Base-by-base conservation (phyloP, 2,113 vertebrate genomes). In the Rhodinocichla rosea region DNA sequence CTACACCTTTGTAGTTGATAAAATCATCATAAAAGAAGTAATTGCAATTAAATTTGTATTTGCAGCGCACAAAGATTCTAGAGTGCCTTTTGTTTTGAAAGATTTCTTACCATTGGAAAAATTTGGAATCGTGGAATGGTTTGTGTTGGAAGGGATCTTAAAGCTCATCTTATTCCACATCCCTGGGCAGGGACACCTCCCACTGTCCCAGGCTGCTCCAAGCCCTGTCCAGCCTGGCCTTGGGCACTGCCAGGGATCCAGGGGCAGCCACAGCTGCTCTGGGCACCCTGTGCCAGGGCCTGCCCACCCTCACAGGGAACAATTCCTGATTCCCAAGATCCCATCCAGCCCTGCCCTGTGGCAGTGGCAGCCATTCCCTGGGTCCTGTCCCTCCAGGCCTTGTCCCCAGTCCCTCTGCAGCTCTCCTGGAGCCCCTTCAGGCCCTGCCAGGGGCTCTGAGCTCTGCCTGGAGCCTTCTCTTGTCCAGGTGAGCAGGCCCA, bases 181-280 rank as follows among this genome's bases (percentile, higher is more conserved):
- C 32, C 21, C 4, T 50, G 32, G 17, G 15, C 32, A 80, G 42
- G 21, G 11, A 49, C 30, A 56, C 3, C 11, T 42, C 2, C 42
- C 49, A 49, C 49, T 4, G 0, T 6, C 16, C 49, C 40, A 40
- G 26, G 40, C 30, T 55, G 30, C 30, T 63, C 65, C 49, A 16
- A 78, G 40, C 23, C 30, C 7, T 0, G 0, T 11, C 40, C 56
- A 70, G 0, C 47, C 64, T n/a, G 47, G 28, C n/a, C n/a, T 16
- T 6, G 73, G 19, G 0, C 63, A 60, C 11, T 77, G 0, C 37
- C 63, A 87, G 83, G 53, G 44, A 50, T 76, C 17, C 37, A 52
- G 52, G 69, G 35, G 52, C 83, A 67, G 70, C 83, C 60, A 9
- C 70, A 75, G 24, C 70, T 75, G 35, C 82, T 56, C 82, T 65